Conservation (phyloP, 2,113 vertebrate genomes). For the Turnix velox region DNA sequence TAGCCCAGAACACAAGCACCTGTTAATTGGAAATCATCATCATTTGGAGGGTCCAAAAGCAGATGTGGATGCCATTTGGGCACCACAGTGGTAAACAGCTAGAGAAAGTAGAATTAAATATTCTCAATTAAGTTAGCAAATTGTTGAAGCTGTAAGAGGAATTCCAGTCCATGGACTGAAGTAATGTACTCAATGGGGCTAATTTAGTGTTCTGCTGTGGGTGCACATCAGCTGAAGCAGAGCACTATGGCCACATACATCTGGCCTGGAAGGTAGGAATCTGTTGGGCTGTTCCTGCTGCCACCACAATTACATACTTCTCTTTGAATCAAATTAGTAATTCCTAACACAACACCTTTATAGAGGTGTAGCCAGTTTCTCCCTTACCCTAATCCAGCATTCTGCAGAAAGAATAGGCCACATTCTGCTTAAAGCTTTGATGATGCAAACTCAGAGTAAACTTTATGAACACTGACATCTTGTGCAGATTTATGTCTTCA, state of each 20-base stretch:
- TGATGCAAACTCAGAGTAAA: background rate
- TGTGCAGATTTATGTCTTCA: background rate
- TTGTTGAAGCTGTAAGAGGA: background rate
- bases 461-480: background rate
- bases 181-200: background rate
- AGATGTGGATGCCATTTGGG: background rate
- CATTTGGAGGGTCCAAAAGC: background rate
- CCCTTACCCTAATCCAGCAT: background rate
- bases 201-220: background rate
- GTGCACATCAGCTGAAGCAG: background rate
- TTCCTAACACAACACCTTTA: background rate
- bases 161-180: background rate
- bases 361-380: background rate
- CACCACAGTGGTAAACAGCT: background rate
- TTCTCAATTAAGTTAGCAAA: background rate
- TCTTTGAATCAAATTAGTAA: background rate
- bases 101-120: background rate
- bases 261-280: background rate
- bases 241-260: rapidly evolving
- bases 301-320: background rate
- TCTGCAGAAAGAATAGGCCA: background rate
- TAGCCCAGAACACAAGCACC: background rate
- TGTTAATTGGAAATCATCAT: background rate
- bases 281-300: background rate
- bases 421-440: background rate